These are phyloP conservation scores for Catamblyrhynchus diadema DNA, from an alignment of 2,797 vertebrate species.

Conservation along the genomic window DNA sequence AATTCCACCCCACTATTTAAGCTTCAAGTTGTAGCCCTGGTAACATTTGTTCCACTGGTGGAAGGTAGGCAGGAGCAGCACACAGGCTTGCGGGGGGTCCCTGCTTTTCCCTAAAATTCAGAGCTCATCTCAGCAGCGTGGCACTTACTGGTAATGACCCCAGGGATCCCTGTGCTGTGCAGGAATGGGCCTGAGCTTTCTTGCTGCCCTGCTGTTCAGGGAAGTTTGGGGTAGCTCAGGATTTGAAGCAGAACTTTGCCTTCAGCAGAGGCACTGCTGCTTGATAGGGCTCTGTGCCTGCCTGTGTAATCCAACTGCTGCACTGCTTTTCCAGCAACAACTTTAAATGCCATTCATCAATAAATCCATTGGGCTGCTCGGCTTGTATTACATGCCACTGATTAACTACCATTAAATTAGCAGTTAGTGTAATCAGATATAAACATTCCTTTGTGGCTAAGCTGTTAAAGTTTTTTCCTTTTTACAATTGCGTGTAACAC, in stretches of 20 bases:
- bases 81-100: background rate
- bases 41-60: background rate
- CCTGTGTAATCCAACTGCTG: background rate
- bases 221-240: background rate
- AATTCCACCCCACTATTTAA: background rate
- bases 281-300: background rate
- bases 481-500: constrained; percentile 63
- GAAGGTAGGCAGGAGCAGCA: background rate
- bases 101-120: background rate
- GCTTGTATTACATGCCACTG: constrained; percentile 63
- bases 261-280: background rate
- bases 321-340: constrained; percentile 7
- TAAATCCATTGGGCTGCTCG: constrained; percentile 50
- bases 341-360: constrained; percentile 57
- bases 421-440: constrained; percentile 73
- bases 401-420: constrained; percentile 74
- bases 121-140: background rate
- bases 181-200: background rate
- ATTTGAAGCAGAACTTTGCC: background rate
- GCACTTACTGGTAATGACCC: background rate
- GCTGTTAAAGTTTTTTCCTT: constrained; percentile 65
- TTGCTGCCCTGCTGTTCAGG: fast-evolving
- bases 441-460: constrained; percentile 73
- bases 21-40: background rate
- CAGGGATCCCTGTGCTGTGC: background rate